A percentile compares a stretch with the other conserved stretches of the same genome.
These are phyloP conservation scores for Porphyrio hochstetteri DNA, from an alignment of 2,113 vertebrate genomes.

Conservation along the genomic window DNA sequence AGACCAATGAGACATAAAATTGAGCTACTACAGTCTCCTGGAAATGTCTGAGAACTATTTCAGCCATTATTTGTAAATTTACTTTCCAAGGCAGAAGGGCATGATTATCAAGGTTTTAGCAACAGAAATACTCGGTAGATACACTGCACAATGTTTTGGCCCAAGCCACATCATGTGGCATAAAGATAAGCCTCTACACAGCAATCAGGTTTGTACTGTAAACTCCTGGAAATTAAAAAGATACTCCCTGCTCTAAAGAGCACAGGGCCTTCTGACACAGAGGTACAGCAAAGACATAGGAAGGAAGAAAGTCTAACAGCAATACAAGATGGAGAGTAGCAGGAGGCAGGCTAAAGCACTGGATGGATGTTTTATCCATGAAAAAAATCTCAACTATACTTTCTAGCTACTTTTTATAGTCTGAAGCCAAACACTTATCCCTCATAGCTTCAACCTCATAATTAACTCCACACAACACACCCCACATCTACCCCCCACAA, in stretches of 20 bases:
- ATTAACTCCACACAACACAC: neutral
- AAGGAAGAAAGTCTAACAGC: neutral
- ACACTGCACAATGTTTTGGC: neutral
- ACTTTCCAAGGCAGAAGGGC: neutral
- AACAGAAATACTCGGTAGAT: neutral
- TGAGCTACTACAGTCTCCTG: neutral
- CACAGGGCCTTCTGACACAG: neutral
- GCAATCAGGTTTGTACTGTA: neutral
- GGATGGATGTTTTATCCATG: neutral
- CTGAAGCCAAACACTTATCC: neutral
- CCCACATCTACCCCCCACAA: neutral
- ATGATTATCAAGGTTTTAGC: conserved; percentile 7
- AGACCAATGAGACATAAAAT: neutral
- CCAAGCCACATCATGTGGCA: neutral
- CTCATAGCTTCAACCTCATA: neutral
- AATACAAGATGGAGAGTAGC: neutral
- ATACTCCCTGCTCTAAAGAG: neutral
- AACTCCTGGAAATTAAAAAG: neutral
- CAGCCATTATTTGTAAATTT: neutral
- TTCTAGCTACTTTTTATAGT: neutral
- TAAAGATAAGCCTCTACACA: neutral
- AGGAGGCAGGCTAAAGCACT: neutral
- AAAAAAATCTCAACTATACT: neutral
- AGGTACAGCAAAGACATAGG: neutral
- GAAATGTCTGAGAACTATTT: conserved; percentile 18